Evolutionary conservation across 2,888 invertebrate species (phyloP).

Genomic region (Dexiosoma caninum): DNA sequence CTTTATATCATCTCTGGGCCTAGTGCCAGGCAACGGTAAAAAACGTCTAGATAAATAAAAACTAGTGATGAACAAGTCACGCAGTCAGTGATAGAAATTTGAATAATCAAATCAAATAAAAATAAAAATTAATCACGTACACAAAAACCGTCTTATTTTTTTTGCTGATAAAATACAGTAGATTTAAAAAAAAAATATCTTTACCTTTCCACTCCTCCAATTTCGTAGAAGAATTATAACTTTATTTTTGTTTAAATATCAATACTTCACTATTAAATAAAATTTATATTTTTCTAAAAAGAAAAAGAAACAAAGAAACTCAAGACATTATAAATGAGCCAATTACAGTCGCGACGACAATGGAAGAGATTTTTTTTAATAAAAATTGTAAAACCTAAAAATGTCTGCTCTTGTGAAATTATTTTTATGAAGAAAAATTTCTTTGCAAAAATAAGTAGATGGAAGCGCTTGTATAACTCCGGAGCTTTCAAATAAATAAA

Average conservation of each 20-base stretch:
- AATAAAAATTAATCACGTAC: background rate
- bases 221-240: too few relatives aligned
- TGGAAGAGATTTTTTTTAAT: background rate
- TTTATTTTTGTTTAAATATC: too few relatives aligned
- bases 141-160: too few relatives aligned
- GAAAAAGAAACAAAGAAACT: background rate
- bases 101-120: background rate
- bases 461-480: background rate
- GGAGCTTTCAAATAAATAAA: too few relatives aligned
- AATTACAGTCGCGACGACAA: background rate
- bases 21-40: background rate
- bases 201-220: too few relatives aligned
- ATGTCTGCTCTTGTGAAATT: background rate
- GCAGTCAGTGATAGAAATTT: background rate
- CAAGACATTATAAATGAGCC: background rate
- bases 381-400: background rate
- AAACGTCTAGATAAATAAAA: background rate
- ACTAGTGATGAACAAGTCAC: background rate
- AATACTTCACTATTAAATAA: constrained; percentile 10
- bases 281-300: background rate
- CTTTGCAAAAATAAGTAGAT: background rate
- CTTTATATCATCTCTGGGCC: background rate
- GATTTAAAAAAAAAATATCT: too few relatives aligned
- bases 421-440: constrained; percentile 6
- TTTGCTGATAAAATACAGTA: too few relatives aligned